A percentile compares a stretch with the other conserved stretches of the same genome.
These are phyloP conservation scores for Sebastes vulpes DNA, from an alignment of 2,797 vertebrate genomes.

Conservation along the genomic window DNA sequence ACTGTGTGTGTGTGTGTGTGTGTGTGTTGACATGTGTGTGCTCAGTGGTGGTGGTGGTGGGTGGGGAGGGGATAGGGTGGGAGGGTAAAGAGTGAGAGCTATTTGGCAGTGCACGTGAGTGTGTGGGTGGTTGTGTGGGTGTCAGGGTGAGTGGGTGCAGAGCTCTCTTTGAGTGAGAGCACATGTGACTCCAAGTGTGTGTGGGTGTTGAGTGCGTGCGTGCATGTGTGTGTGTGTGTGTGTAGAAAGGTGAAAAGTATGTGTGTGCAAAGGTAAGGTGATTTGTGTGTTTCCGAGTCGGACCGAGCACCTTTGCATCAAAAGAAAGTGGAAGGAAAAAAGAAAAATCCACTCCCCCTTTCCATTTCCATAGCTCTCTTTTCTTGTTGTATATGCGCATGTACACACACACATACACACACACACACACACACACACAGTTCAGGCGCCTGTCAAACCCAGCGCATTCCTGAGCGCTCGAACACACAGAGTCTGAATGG, in stretches of 20 bases:
- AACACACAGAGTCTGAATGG: slow-evolving; percentile 76
- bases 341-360: slow-evolving; percentile 8
- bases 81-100: slow-evolving; percentile 74
- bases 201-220: slow-evolving; percentile 59
- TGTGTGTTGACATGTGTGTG: slow-evolving; percentile 22
- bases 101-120: slow-evolving; percentile 82
- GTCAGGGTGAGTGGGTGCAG: slow-evolving; percentile 85
- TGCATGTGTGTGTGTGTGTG: slow-evolving; percentile 23
- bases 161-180: slow-evolving; percentile 82
- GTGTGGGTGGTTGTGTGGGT: slow-evolving; percentile 85
- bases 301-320: slow-evolving; percentile 46
- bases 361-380: slow-evolving; percentile 39
- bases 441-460: slow-evolving; percentile 83
- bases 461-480: slow-evolving; percentile 80
- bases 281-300: slow-evolving; percentile 60
- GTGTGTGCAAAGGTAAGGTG: slow-evolving; percentile 61
- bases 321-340: neutral
- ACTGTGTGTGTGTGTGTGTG: slow-evolving; percentile 35
- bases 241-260: slow-evolving; percentile 57
- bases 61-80: slow-evolving; percentile 49
- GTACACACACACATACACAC: slow-evolving; percentile 14
- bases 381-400: slow-evolving; percentile 43
- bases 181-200: slow-evolving; percentile 77
- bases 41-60: slow-evolving; percentile 50
- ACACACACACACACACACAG: slow-evolving; percentile 27